These are phyloP conservation scores for Atlantisia rogersi DNA, from an alignment of 2,113 vertebrate genomes.

Conservation along the genomic window DNA sequence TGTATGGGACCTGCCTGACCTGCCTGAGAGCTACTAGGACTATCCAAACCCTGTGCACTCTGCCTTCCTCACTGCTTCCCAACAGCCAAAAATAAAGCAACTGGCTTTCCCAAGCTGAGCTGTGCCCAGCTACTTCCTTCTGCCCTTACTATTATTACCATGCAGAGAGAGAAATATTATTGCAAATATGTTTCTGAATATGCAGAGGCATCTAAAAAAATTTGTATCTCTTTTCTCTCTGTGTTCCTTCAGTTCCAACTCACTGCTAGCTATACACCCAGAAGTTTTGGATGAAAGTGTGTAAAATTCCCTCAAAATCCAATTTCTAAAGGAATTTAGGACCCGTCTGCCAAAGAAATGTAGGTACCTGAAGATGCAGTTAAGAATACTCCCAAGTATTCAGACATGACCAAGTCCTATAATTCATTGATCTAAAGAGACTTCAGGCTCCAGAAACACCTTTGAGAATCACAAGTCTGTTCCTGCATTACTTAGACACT, in stretches of 20 bases:
- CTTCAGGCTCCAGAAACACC: not conserved
- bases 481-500: not conserved
- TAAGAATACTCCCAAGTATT: not conserved
- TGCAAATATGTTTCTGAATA: not conserved
- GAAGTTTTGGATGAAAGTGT: not conserved
- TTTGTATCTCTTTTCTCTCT: not conserved
- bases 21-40: not conserved
- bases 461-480: not conserved
- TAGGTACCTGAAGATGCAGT: not conserved
- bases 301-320: not conserved
- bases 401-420: not conserved
- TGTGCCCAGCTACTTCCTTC: not conserved
- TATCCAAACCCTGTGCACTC: not conserved
- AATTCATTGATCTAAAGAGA: not conserved
- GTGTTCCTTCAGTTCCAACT: not conserved
- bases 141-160: not conserved
- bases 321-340: not conserved
- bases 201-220: not conserved
- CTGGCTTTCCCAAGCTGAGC: not conserved
- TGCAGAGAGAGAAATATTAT: not conserved
- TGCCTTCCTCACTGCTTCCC: not conserved
- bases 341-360: not conserved
- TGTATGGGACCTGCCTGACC: not conserved
- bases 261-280: slow-evolving; percentile 1
- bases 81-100: not conserved